phyloP scores from a whole-genome alignment of 2,888 invertebrate genomes.

The Clusia tigrina region DNA sequence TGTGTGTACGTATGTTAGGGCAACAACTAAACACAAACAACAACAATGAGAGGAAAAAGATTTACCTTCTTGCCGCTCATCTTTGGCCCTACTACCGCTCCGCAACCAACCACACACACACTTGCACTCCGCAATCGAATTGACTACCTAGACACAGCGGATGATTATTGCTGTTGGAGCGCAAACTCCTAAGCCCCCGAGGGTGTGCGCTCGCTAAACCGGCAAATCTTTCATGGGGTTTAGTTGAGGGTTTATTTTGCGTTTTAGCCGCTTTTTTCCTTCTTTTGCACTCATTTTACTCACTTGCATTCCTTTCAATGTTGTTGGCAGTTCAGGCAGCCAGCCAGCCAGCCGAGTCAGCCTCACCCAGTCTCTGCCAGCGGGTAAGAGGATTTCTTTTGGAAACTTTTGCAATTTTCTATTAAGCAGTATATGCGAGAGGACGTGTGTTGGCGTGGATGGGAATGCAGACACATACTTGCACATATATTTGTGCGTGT shows the following conservation, averaged over 20 bases:
- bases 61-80: slow-evolving; percentile 7
- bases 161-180: slow-evolving; percentile 8
- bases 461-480: not conserved
- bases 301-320: slow-evolving; percentile 59
- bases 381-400: slow-evolving; percentile 45
- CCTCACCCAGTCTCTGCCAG: no score
- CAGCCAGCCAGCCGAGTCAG: not conserved
- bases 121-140: not conserved
- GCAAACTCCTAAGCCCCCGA: slow-evolving; percentile 13
- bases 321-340: slow-evolving; percentile 28
- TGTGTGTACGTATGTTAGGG: not conserved
- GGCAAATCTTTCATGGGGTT: slow-evolving; percentile 55
- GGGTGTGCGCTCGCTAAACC: slow-evolving; percentile 50
- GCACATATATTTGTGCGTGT: not conserved
- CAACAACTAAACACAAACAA: not conserved
- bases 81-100: not conserved
- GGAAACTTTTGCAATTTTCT: slow-evolving; percentile 57
- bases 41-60: not conserved
- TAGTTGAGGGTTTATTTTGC: slow-evolving; percentile 34
- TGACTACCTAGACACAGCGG: not conserved
- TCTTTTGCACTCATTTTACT: slow-evolving; percentile 11
- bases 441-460: not conserved
- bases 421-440: slow-evolving; percentile 49
- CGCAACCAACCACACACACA: not conserved
- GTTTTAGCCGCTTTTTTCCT: slow-evolving; percentile 15